Conservation (phyloP, 2,888 invertebrate species). For the Ophion ellenae region DNA sequence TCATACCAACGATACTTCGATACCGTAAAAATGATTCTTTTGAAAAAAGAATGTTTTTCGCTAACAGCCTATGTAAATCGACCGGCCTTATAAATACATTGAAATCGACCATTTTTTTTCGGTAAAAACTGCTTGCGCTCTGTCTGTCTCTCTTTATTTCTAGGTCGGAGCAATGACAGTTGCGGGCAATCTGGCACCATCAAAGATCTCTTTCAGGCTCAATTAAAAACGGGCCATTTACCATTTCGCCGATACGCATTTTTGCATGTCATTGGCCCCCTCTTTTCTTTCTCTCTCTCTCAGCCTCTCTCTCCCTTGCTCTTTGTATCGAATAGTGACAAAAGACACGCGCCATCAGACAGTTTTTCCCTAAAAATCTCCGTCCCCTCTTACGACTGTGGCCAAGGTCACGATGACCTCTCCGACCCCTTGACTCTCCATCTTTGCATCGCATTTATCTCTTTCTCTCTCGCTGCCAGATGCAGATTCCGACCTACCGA, state of each 20-base stretch:
- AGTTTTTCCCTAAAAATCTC: conserved; percentile 76
- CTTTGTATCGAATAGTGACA: conserved; percentile 37
- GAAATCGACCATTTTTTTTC: not conserved
- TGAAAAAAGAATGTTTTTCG: too few species aligned
- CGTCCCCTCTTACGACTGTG: conserved; percentile 69
- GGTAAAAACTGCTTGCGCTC: conserved; percentile 7
- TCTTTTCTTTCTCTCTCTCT: conserved; percentile 37
- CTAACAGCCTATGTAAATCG: too few species aligned
- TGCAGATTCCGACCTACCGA: conserved; percentile 68
- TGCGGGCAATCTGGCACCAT: conserved; percentile 19
- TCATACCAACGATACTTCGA: too few species aligned
- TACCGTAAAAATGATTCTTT: too few species aligned
- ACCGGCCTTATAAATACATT: too few species aligned
- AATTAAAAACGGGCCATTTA: conserved; percentile 78
- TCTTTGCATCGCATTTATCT: conserved; percentile 33
- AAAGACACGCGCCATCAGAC: conserved; percentile 56
- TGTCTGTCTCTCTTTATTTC: conserved; percentile 49
- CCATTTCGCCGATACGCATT: conserved; percentile 77
- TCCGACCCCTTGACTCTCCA: conserved; percentile 74
- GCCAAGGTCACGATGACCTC: conserved; percentile 79
- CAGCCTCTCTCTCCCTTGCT: conserved; percentile 63
- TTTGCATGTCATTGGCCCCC: conserved; percentile 80
- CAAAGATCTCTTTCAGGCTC: conserved; percentile 65
- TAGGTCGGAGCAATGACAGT: not conserved
- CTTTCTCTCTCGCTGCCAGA: conserved; percentile 68